phyloP scores from a whole-genome alignment of 2,113 vertebrate species.

The Pseudorasbora parva region DNA sequence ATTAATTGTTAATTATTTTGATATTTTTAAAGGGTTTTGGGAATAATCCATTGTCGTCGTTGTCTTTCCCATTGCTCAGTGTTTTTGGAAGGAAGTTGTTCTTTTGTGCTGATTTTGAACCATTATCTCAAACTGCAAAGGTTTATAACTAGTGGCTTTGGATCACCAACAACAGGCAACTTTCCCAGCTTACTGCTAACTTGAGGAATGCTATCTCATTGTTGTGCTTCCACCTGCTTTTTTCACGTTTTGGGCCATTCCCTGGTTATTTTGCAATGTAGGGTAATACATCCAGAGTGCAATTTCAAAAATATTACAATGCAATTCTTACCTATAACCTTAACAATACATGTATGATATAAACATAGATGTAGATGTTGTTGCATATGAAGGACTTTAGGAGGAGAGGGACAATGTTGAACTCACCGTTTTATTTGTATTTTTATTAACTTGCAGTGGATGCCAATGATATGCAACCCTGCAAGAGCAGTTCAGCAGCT shows the following conservation, averaged over 20 bases:
- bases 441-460: constrained; percentile 37
- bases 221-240: constrained; percentile 55
- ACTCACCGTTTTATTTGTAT: not conserved
- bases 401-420: constrained; percentile 11
- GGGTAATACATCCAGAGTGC: constrained; percentile 42
- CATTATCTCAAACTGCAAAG: constrained; percentile 1
- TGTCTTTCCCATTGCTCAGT: constrained; percentile 7
- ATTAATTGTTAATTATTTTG: constrained; percentile 33
- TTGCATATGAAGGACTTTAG: constrained; percentile 52
- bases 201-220: constrained; percentile 36
- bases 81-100: not conserved
- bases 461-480: constrained; percentile 56
- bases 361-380: constrained; percentile 47
- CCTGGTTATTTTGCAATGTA: constrained; percentile 40
- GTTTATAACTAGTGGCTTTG: constrained; percentile 5
- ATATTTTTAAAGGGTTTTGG: constrained; percentile 24
- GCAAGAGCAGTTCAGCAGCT: constrained; percentile 44
- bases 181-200: constrained; percentile 33
- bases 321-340: constrained; percentile 57
- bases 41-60: not conserved
- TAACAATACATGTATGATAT: constrained; percentile 48
- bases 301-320: constrained; percentile 53
- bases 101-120: constrained; percentile 16
- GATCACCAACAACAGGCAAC: constrained; percentile 25
- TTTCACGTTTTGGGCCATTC: constrained; percentile 29